phyloP scores from a whole-genome alignment of 1,140 invertebrate species.

The Drosophila yakuba region DNA sequence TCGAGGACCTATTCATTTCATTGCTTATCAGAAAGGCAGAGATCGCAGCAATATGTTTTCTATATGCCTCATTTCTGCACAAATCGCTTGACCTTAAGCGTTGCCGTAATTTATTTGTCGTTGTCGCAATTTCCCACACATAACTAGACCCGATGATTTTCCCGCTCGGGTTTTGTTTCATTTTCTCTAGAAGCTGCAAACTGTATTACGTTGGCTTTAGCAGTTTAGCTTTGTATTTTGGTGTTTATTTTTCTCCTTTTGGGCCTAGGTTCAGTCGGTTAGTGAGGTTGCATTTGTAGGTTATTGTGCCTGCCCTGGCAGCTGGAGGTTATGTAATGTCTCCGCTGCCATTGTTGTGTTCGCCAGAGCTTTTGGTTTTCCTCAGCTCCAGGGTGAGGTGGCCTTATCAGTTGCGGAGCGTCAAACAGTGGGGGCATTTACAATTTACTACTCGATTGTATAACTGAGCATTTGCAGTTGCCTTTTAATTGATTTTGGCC shows the following conservation, averaged over 20 bases:
- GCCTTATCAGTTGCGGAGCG: conserved; percentile 62
- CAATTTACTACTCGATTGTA: conserved; percentile 50
- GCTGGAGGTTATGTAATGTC: conserved; percentile 60
- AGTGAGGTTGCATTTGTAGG: conserved; percentile 58
- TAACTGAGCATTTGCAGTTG: conserved; percentile 36
- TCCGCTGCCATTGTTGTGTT: conserved; percentile 60
- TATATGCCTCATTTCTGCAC: conserved; percentile 81
- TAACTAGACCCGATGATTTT: conserved; percentile 38
- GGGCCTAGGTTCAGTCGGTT: conserved; percentile 54
- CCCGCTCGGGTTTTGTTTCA: conserved; percentile 37
- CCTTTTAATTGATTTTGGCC: conserved; percentile 46
- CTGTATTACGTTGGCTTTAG: conserved; percentile 70
- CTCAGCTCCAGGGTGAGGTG: conserved; percentile 30
- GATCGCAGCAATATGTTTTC: conserved; percentile 74
- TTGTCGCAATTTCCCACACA: conserved; percentile 71
- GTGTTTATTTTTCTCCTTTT: conserved; percentile 28
- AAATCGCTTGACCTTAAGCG: conserved; percentile 81
- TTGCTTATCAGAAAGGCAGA: conserved; percentile 66
- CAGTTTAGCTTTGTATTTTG: conserved; percentile 36
- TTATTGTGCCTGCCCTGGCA: conserved; percentile 67
- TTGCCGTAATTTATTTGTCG: conserved; percentile 81
- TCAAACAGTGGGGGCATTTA: conserved; percentile 36
- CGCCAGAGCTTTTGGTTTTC: conserved; percentile 38
- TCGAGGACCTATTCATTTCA: conserved; percentile 68
- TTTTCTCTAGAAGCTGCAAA: conserved; percentile 66